Percentiles rank a stretch among this genome's conserved stretches.
Conservation (phyloP, 2,888 invertebrate genomes). For the Diarsia rubi region DNA sequence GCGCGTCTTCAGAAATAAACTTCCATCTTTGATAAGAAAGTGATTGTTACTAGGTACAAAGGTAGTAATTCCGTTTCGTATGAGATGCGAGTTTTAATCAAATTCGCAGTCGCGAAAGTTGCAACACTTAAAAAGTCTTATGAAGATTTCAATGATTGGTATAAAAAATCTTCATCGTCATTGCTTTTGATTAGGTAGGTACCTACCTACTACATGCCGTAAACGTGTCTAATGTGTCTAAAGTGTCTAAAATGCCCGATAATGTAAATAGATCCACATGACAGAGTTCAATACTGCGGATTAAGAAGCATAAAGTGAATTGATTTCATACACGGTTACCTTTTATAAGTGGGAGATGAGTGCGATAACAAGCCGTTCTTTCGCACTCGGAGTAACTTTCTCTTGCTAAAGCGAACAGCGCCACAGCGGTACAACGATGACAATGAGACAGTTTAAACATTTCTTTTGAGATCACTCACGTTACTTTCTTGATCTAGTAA, state of each 20-base stretch:
- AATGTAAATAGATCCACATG: constrained; percentile 2
- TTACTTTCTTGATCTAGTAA: constrained; percentile 38
- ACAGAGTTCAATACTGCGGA: constrained; percentile 31
- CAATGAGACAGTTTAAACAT: constrained; percentile 58
- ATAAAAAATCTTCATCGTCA: background rate
- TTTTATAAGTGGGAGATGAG: constrained; percentile 44
- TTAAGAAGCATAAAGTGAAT: constrained; percentile 43
- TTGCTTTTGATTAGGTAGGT: background rate
- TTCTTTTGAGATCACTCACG: constrained; percentile 47
- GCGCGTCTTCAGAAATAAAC: background rate
- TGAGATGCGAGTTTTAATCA: constrained; percentile 17
- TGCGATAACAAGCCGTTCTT: constrained; percentile 51
- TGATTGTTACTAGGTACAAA: constrained; percentile 15
- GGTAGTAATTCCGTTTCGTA: constrained; percentile 3
- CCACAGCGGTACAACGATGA: constrained; percentile 49
- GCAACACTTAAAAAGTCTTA: background rate
- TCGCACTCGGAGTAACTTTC: constrained; percentile 60
- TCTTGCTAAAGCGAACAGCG: constrained; percentile 40
- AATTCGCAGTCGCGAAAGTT: constrained; percentile 39
- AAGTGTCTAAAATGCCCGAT: background rate
- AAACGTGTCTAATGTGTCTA: background rate
- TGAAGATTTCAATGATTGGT: background rate
- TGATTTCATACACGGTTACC: constrained; percentile 59
- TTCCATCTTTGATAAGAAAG: constrained; percentile 26
- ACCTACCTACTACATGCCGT: background rate